phyloP scores from a whole-genome alignment of 2,797 vertebrate genomes.

The Alectoris magna region DNA sequence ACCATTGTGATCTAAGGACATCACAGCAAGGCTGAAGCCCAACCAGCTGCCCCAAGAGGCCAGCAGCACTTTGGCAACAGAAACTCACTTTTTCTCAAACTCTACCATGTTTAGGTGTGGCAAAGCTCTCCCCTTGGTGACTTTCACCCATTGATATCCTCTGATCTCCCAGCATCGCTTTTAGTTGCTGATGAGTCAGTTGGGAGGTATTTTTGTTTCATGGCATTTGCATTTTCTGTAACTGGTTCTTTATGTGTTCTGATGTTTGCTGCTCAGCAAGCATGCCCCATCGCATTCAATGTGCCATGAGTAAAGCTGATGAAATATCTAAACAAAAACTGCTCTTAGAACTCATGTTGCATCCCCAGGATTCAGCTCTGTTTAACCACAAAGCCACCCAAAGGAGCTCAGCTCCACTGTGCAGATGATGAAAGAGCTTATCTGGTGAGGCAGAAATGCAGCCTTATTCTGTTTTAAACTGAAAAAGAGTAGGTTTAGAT shows the following conservation, averaged over 20 bases:
- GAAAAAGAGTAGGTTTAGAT: too few species aligned
- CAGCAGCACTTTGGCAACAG: not conserved
- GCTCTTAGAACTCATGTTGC: not conserved
- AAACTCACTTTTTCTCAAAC: not conserved
- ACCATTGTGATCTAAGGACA: not conserved
- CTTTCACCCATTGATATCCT: not conserved
- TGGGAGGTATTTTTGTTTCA: slow-evolving; percentile 53
- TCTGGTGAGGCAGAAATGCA: not conserved
- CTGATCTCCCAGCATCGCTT: not conserved
- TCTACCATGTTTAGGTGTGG: not conserved
- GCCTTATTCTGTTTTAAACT: not conserved
- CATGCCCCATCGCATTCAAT: slow-evolving; percentile 51
- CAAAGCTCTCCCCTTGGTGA: not conserved
- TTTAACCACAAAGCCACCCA: not conserved
- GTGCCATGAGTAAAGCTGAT: slow-evolving; percentile 6
- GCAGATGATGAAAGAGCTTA: not conserved
- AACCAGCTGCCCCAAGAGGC: not conserved
- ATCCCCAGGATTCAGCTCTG: not conserved
- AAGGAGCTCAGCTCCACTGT: not conserved
- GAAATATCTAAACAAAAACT: slow-evolving; percentile 13
- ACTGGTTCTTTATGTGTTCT: slow-evolving; percentile 36
- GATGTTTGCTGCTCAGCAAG: slow-evolving; percentile 72
- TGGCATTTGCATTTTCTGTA: slow-evolving; percentile 54
- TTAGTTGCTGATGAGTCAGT: not conserved
- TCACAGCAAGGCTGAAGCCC: not conserved